Evolutionary conservation across 2,113 vertebrate species (phyloP).

Genomic region (Perca fluviatilis): DNA sequence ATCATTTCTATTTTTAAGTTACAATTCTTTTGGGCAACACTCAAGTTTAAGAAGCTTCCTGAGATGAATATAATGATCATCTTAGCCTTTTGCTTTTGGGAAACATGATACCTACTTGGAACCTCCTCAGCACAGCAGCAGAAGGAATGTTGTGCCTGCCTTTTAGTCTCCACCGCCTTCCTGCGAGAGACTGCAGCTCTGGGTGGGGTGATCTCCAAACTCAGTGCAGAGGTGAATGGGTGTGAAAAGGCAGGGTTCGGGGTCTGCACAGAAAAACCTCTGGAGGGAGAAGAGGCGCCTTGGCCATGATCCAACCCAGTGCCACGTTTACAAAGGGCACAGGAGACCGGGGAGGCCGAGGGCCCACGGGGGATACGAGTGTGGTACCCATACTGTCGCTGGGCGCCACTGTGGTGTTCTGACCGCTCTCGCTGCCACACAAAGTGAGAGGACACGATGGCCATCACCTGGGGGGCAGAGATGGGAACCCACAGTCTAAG

Average conservation of each 20-base stretch:
- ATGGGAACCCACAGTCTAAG: background rate
- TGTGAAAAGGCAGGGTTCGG: background rate
- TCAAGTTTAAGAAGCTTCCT: background rate
- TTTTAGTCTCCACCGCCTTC: background rate
- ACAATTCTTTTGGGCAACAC: background rate
- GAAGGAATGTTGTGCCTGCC: conserved; percentile 2
- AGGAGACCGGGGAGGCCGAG: conserved; percentile 85
- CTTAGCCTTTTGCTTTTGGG: background rate
- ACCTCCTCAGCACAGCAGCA: conserved; percentile 36
- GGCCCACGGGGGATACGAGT: conserved; percentile 86
- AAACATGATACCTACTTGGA: conserved; percentile 59
- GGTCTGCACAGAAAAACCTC: background rate
- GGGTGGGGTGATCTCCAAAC: conserved; percentile 64
- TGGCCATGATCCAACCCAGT: background rate
- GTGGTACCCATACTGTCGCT: conserved; percentile 82
- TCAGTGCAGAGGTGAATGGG: conserved; percentile 9
- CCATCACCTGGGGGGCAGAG: conserved; percentile 89
- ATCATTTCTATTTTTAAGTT: background rate
- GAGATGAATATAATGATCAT: background rate
- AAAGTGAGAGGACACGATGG: conserved; percentile 92
- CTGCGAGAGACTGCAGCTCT: background rate
- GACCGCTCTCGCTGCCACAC: conserved; percentile 92
- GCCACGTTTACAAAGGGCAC: conserved; percentile 85
- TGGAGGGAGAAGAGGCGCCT: conserved; percentile 22
- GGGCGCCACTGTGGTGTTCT: conserved; percentile 90